These are phyloP conservation scores for Microcebus tavaratra DNA, from an alignment of 2,113 vertebrate species.

Conservation along the genomic window DNA sequence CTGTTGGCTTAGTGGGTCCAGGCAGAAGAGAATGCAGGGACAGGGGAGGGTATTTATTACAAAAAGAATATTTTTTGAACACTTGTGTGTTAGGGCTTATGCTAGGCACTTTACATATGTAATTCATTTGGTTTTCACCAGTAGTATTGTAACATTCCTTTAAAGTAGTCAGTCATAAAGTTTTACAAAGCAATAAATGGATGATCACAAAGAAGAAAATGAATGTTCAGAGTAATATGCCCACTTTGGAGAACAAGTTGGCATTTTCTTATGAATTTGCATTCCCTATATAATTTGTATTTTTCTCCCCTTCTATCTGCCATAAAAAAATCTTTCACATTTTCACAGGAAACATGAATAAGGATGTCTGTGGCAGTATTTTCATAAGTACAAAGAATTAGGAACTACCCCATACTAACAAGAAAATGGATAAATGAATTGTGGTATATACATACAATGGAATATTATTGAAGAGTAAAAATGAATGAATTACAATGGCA, in stretches of 20 bases:
- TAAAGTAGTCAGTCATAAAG: background rate
- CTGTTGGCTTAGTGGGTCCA: background rate
- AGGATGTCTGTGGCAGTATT: background rate
- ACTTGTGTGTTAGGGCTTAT: background rate
- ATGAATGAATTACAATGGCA: background rate
- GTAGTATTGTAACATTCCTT: background rate
- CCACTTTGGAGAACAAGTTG: background rate
- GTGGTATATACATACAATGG: background rate
- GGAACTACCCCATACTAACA: background rate
- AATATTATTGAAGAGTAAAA: background rate
- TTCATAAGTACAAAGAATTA: background rate
- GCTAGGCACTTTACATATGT: background rate
- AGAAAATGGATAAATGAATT: background rate
- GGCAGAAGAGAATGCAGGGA: background rate
- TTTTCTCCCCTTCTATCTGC: background rate
- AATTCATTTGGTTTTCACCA: background rate
- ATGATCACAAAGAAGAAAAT: background rate
- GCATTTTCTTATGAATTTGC: background rate
- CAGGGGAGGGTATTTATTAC: background rate
- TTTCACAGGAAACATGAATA: background rate
- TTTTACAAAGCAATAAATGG: background rate
- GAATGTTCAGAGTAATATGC: background rate
- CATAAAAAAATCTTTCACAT: background rate
- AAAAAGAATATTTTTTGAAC: background rate
- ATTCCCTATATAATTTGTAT: background rate